A percentile compares a stretch with the other conserved stretches of the same genome.
phyloP scores from a whole-genome alignment of 1,140 invertebrate genomes.

The Drosophila nigrodunni region DNA sequence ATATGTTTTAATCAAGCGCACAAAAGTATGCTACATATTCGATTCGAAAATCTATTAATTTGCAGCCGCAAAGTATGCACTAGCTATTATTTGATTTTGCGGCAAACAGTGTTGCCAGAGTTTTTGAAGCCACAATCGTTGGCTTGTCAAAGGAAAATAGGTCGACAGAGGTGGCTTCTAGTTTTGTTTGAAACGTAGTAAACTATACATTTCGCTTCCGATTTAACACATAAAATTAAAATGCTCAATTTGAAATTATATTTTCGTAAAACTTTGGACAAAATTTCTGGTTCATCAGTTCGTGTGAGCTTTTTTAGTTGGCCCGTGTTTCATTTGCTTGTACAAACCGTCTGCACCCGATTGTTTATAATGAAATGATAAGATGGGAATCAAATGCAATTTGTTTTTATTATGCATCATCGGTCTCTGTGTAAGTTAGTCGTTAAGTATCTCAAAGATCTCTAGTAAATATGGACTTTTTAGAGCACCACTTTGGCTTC shows the following conservation, averaged over 20 bases:
- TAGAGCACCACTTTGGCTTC: not conserved
- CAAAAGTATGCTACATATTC: conserved; percentile 35
- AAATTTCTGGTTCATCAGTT: not conserved
- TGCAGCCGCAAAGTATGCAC: conserved; percentile 26
- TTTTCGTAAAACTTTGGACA: conserved; percentile 1
- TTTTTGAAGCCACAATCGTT: no score
- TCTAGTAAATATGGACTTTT: not conserved
- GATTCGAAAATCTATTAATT: not conserved
- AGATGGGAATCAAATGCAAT: not conserved
- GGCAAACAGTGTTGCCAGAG: no score
- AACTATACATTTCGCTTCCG: not conserved
- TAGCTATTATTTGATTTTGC: not conserved
- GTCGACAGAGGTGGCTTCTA: no score
- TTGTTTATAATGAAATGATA: conserved; percentile 4
- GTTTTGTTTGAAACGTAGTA: conserved; percentile 2
- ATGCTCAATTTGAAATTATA: conserved; percentile 11
- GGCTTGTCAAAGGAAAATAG: no score
- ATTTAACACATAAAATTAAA: not conserved
- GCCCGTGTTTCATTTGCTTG: not conserved
- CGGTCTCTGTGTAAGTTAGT: conserved; percentile 5
- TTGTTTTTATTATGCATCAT: conserved; percentile 8
- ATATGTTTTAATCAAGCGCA: not conserved
- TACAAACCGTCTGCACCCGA: not conserved
- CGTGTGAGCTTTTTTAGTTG: not conserved
- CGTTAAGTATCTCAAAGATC: no score